A percentile compares a stretch with the other conserved stretches of the same genome.
Evolutionary conservation across 2,797 vertebrate species (phyloP).

Genomic region (Sebastes goodei): DNA sequence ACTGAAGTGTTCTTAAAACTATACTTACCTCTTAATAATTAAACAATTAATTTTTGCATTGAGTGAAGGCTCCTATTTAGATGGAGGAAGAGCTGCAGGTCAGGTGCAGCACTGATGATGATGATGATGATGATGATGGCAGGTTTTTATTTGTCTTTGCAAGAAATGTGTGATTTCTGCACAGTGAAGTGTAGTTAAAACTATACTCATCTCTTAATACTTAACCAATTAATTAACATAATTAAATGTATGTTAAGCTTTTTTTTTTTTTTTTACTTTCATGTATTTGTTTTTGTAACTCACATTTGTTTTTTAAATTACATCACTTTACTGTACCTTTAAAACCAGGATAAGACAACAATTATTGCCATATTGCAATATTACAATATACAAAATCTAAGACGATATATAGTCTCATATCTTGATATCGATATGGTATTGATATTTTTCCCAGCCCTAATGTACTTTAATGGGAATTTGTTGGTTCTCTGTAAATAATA

Average conservation of each 20-base stretch:
- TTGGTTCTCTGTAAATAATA: too few species aligned
- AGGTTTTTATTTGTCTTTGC: not conserved
- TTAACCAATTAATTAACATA: too few species aligned
- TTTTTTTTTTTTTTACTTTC: not conserved
- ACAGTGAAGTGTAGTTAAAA: not conserved
- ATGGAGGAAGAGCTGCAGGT: slow-evolving; percentile 11
- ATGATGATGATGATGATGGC: not conserved
- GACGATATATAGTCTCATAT: too few species aligned
- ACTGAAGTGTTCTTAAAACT: not conserved
- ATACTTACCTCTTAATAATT: not conserved
- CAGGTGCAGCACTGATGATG: not conserved
- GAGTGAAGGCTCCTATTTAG: not conserved
- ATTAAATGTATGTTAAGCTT: not conserved
- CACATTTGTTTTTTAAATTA: too few species aligned
- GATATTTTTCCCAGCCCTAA: too few species aligned
- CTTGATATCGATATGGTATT: too few species aligned
- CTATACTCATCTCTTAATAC: not conserved
- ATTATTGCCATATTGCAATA: too few species aligned
- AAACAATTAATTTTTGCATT: too few species aligned
- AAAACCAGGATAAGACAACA: too few species aligned
- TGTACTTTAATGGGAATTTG: too few species aligned
- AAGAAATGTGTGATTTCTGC: not conserved
- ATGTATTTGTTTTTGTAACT: not conserved
- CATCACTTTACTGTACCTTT: too few species aligned
- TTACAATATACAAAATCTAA: too few species aligned